These are phyloP conservation scores for Corythoichthys intestinalis DNA, from an alignment of 2,113 vertebrate genomes.

Conservation along the genomic window DNA sequence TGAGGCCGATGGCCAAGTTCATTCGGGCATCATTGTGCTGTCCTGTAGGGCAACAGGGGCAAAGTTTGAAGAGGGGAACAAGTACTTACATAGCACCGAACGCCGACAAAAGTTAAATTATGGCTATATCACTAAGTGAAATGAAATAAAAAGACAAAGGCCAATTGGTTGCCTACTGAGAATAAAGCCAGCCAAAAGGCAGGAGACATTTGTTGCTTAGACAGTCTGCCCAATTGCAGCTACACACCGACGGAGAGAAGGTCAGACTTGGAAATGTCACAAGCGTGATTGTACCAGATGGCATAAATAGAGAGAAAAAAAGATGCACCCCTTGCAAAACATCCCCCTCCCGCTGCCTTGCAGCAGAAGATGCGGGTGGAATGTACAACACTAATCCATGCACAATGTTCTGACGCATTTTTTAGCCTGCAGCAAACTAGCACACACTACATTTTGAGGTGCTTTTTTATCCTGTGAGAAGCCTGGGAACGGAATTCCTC, in stretches of 20 bases:
- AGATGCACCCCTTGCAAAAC: constrained; percentile 9
- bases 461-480: background rate
- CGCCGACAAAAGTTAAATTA: background rate
- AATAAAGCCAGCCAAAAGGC: constrained; percentile 16
- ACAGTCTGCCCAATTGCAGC: constrained; percentile 14
- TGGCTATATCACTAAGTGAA: background rate
- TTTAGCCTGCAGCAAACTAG: constrained; percentile 16
- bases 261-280: constrained; percentile 78
- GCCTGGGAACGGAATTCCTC: background rate
- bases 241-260: constrained; percentile 65
- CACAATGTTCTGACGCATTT: constrained; percentile 20
- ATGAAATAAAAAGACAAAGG: background rate
- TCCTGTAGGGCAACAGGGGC: constrained; percentile 70
- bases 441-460: background rate
- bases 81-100: background rate
- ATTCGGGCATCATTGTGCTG: constrained; percentile 97
- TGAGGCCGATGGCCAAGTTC: constrained; percentile 93
- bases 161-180: background rate
- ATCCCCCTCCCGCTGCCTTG: constrained; percentile 21
- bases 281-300: constrained; percentile 73
- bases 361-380: constrained; percentile 30
- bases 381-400: constrained; percentile 37
- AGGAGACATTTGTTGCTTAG: constrained; percentile 41
- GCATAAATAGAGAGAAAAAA: constrained; percentile 69
- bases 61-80: background rate